Base-by-base conservation (phyloP, 2,888 invertebrate species). In the Eristalinus sepulchralis region DNA sequence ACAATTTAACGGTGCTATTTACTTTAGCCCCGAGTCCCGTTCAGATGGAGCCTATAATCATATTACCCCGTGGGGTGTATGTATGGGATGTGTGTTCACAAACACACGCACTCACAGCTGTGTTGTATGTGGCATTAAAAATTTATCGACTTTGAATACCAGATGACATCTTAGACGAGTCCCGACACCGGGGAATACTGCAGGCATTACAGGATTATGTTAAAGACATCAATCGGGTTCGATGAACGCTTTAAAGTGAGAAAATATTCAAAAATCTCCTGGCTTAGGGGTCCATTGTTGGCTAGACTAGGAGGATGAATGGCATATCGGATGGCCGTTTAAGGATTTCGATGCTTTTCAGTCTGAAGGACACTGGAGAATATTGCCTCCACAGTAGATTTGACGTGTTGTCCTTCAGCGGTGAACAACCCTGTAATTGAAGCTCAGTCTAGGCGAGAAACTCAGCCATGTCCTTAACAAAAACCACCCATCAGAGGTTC, bases 1-100 rank as follows among this genome's bases (percentile, higher is more conserved):
- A 55, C 60, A 72, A 72, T 83, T 77, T 66, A 71, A 78, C 10
- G 55, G 67, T 47, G 20, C 67, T 39, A 71, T 55, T 77, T 60
- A 57, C 27, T 22, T 63, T 55, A 72, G 80, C 66, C 72, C 67
- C 55, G 39, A 66, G 66, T 55, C 55, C 10, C n/a, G 53, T 53
- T 31, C 34, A 24, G 27, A 34, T 34, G 33, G 36, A 77, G 33
- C 8, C 27, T 39, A 64, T 55, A 78, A 63, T 20, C 67, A 59
- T 27, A 68, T 47, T 72, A 68, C 57, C 68, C 83, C 63, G 6
- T 34, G 57, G 83, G 78, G 78, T 57, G 55, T 34, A 59, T 63
- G n/a, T 0, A 13, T 17, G n/a, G 17, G n/a, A 5, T 6, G 0
- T 17, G 39, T 39, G n/a, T 39, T n/a, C n/a, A 47, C 39, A 2